Percentiles rank a stretch among this genome's conserved stretches.
These are phyloP conservation scores for Marmota monax DNA, from an alignment of 2,113 vertebrate species.

Conservation along the genomic window DNA sequence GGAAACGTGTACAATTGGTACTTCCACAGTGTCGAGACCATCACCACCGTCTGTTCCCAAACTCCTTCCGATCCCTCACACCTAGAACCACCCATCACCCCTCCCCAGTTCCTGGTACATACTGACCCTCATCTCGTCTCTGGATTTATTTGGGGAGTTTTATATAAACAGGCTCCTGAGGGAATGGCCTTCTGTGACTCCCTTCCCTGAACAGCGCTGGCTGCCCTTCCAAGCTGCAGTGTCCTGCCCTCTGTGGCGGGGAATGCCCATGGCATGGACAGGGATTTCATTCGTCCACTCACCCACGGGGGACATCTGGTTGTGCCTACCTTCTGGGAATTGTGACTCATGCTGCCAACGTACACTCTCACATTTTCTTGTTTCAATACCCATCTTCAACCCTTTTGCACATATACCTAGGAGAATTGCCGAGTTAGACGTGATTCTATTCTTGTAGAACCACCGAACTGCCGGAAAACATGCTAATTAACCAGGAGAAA, in stretches of 20 bases:
- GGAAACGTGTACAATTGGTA: not conserved
- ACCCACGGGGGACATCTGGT: not conserved
- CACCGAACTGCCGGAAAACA: not conserved
- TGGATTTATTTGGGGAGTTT: too few species aligned
- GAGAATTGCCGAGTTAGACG: not conserved
- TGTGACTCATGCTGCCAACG: not conserved
- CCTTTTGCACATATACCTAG: not conserved
- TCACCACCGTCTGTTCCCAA: too few species aligned
- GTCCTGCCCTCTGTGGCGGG: too few species aligned
- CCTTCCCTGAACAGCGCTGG: too few species aligned
- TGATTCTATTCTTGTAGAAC: not conserved
- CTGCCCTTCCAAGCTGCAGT: too few species aligned
- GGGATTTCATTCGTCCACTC: not conserved
- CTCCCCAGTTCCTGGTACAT: too few species aligned
- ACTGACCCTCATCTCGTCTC: too few species aligned
- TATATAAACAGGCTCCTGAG: too few species aligned
- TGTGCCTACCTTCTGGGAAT: not conserved
- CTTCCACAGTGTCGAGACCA: too few species aligned
- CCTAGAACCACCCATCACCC: too few species aligned
- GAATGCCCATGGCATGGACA: not conserved
- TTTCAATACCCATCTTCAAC: not conserved
- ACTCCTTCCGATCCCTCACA: too few species aligned
- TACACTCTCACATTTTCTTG: fast-evolving
- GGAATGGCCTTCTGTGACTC: too few species aligned
- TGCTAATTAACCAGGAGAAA: not conserved